Base-by-base conservation (phyloP, 2,113 vertebrate genomes). In the Recurvirostra avosetta region DNA sequence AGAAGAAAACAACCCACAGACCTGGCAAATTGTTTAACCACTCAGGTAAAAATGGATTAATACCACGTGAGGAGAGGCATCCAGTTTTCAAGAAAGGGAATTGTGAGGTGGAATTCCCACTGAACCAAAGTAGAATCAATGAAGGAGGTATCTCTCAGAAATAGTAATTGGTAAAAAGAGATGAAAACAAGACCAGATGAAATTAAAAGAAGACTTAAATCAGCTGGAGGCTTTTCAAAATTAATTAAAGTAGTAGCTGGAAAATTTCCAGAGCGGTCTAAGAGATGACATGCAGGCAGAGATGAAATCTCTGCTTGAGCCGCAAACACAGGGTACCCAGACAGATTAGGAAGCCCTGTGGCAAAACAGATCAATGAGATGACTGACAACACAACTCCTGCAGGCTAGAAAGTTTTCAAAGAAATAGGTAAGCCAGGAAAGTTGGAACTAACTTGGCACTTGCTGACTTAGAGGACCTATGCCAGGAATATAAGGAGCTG, bases 191-290 rank as follows among this genome's bases (percentile, higher is more conserved):
- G 82, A 96, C 53, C 62, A 90, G 94, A 94, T 73, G 86, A 97
- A 96, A 97, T 96, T 96, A 94, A 95, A 94, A 87, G 77, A 93
- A 85, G 84, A 93, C 94, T 87, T 96, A 90, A 96, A 93, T 91
- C 94, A 97, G 78, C 91, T 97, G 93, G 92, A 96, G 88, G 95
- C 73, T 96, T 97, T 94, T 95, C 86, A 92, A 94, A 96, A 94
- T 93, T 95, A 96, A 97, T 97, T 95, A 95, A 96, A 92, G 76
- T 80, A 84, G 91, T 80, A 91, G 65, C 73, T 94, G 92, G 91
- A 96, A 94, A 86, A 91, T 92, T 97, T 96, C 79, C 95, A 95
- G 91, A 92, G 77, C 8, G 13, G 86, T 84, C 88, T 91, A 93
- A 71, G 80, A 93, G 80, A 94, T 81, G 90, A 92, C 92, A 96